These are phyloP conservation scores for Limosa lapponica DNA, from an alignment of 2,797 vertebrate species.

Conservation along the genomic window DNA sequence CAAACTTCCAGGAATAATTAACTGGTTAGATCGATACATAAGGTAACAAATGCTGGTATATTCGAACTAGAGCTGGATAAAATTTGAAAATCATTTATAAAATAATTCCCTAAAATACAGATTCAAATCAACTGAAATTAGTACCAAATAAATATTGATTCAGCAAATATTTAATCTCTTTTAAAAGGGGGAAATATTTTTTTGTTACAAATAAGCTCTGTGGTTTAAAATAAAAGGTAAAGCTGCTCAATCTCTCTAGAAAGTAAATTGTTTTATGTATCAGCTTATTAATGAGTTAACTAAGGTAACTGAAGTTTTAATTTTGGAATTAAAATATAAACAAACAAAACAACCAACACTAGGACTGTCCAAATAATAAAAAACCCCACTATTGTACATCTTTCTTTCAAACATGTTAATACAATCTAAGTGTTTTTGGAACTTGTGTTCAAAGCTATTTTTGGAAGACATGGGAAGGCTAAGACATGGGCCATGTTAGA, in stretches of 20 bases:
- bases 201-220: background rate
- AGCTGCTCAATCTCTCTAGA: background rate
- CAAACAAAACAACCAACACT: background rate
- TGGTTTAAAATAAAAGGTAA: background rate
- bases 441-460: background rate
- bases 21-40: background rate
- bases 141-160: background rate
- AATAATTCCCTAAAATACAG: background rate
- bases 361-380: background rate
- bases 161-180: background rate
- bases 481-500: background rate
- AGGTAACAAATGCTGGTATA: background rate
- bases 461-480: background rate
- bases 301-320: background rate
- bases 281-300: background rate
- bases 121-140: background rate
- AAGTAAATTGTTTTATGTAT: background rate
- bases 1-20: constrained; percentile 11
- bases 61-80: background rate
- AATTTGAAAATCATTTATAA: background rate
- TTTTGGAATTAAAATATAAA: background rate
- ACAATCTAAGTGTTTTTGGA: background rate
- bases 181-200: background rate
- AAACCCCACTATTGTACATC: background rate
- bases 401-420: background rate